Percentiles rank a stretch among this genome's conserved stretches.
These are phyloP conservation scores for Morelia viridis DNA, from an alignment of 2,797 vertebrate genomes.

Conservation along the genomic window DNA sequence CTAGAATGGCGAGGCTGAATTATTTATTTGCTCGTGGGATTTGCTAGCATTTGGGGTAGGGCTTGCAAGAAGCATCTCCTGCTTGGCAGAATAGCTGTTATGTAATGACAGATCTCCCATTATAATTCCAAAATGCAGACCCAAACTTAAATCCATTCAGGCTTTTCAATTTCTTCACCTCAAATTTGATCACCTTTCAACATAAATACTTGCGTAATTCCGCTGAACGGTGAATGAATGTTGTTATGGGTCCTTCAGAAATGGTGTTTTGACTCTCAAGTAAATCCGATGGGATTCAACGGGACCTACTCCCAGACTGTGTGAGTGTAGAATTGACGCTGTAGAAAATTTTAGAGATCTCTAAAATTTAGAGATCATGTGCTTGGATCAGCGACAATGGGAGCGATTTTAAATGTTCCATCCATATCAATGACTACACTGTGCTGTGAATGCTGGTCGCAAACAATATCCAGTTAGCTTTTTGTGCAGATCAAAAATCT, in stretches of 20 bases:
- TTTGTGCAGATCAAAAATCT: background rate
- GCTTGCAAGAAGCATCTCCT: background rate
- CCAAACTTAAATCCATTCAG: background rate
- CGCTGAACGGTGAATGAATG: background rate
- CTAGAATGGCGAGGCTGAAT: constrained; percentile 18
- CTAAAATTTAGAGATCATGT: no score
- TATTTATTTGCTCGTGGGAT: constrained; percentile 35
- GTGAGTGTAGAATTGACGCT: background rate
- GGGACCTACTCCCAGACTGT: background rate
- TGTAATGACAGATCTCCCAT: constrained; percentile 18
- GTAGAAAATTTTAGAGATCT: no score
- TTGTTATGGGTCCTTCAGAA: background rate
- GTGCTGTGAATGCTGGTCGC: background rate
- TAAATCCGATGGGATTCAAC: background rate
- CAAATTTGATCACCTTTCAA: background rate
- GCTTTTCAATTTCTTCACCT: background rate
- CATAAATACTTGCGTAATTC: background rate
- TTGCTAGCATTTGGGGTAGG: constrained; percentile 27
- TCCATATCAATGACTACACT: background rate
- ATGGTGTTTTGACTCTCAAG: background rate
- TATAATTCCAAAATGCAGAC: background rate
- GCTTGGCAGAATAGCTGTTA: constrained; percentile 14
- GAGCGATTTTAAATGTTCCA: background rate
- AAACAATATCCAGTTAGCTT: background rate
- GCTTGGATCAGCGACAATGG: background rate